Evolutionary conservation across 2,113 vertebrate species (phyloP).

Genomic region (Bos javanicus): DNA sequence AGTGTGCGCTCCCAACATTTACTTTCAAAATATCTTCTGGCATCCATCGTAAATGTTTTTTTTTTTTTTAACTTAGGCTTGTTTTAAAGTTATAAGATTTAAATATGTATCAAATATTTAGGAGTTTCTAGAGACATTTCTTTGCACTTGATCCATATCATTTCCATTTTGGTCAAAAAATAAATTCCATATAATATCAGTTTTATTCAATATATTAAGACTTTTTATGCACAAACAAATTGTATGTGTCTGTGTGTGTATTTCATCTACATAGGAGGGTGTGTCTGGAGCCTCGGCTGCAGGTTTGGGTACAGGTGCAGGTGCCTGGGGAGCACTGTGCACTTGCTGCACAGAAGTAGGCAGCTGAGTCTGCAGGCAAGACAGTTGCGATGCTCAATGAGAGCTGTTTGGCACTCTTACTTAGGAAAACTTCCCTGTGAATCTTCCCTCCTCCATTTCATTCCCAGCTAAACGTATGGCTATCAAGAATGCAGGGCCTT

Average conservation of each 20-base stretch:
- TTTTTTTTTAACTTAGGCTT: background rate
- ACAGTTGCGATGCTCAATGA: background rate
- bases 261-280: background rate
- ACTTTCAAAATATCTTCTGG: background rate
- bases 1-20: background rate
- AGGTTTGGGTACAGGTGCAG: conserved; percentile 17
- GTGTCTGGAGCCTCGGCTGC: background rate
- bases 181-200: background rate
- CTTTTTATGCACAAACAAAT: background rate
- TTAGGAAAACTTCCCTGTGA: background rate
- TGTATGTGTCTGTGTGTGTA: background rate
- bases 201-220: background rate
- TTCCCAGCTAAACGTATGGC: rapidly evolving
- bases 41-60: background rate
- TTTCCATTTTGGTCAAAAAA: background rate
- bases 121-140: background rate
- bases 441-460: background rate
- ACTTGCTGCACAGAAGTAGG: conserved; percentile 45
- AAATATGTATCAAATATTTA: background rate
- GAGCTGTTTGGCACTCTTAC: background rate
- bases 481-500: background rate
- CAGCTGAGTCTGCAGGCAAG: conserved; percentile 22
- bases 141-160: background rate
- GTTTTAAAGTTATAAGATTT: background rate
- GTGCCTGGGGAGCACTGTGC: background rate